Base-by-base conservation (phyloP, 53 echinoderm and acorn worm species). In the Luidia sarsii region DNA sequence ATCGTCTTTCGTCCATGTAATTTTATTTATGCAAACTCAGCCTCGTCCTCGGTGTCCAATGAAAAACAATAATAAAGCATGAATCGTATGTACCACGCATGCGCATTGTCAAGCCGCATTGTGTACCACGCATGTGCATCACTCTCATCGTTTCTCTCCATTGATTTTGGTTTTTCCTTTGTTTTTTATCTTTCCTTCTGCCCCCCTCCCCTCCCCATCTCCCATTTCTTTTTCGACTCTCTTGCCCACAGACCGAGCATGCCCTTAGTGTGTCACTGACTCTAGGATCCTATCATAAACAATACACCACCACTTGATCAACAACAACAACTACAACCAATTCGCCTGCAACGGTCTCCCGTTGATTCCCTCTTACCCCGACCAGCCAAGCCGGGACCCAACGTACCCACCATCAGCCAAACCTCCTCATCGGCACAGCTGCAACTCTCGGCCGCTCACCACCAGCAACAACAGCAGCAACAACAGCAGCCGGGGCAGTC, bases 331-430 rank as follows among this genome's bases (percentile, higher is more conserved):
- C 65, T 19, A 19, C 65, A 33, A 20, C 33, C 33, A n/a, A 23
- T 54, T 23, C 57, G 39, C 37, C 49, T 25, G 68, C 48, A 14
- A 45, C 54, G 67, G 35, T 32, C 49, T 41, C 15, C 29, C 54
- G n/a, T n/a, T 81, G n/a, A 15, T 72, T 38, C 50, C 57, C 31
- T 60, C 61, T 15, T 24, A 14, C 48, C 38, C 56, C 65, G 45
- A 77, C 18, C 84, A 84, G 84, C 84, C 62, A 84, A 84, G 73
- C 65, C 84, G 37, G 72, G 73, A 50, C 72, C 84, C 22, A 84
- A 62, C 37, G 38, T 84, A n/a, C 84, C 84, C 30, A 48, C 77
- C 60, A 77, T 77, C 30, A 59, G 59, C 19, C 61, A 59, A 7
- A 77, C 25, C 39, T 22, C 59, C 7, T 20, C 75, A 24, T 16